Base-by-base conservation (phyloP, 92 coral and sea anemone species). In the Micromussa lordhowensis region DNA sequence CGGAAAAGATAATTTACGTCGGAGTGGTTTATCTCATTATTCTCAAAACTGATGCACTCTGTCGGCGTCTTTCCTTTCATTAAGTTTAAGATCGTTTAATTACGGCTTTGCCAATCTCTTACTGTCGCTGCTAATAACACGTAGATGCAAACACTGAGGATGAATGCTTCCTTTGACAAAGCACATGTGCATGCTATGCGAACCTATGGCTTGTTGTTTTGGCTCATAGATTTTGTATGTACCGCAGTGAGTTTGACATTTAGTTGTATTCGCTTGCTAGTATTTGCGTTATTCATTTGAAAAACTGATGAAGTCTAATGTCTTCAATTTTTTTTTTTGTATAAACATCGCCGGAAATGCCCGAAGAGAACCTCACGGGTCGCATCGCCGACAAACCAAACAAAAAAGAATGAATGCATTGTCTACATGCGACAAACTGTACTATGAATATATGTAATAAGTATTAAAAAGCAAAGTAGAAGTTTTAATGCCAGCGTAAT, bases 1-100 rank as follows among this genome's bases (percentile, higher is more conserved):
- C 86, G 77, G 78, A 69, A 69, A 82, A 68, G 48, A 21, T 16
- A 68, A 21, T 49, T 68, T 68, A 30, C 68, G 44, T 68, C 63
- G 21, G 26, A 72, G 40, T 14, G 58, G 55, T 35, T 34, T 34
- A 34, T 68, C 86, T 66, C 73, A 51, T 49, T 57, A 44, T 44
- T 44, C 51, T 44, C 13, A 13, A 44, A 44, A 44, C 51, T 44
- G 70, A 70, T 70, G 68, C 61, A 82, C 24, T 61, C 49, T 82
- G 64, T 31, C 58, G 35, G 61, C 59, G 78, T 7, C 78, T 36
- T 15, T 73, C 4, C 49, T 73, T 73, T 38, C 49, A 66, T 38
- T 66, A 66, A 12, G 68, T 83, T 53, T 36, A 61, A 16, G 44
- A 1, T 54, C 66, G 82, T 51, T 54, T 53, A 78, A 53, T 30